Conservation (phyloP, 2,888 invertebrate genomes). For the Tanytarsus gracilentus region DNA sequence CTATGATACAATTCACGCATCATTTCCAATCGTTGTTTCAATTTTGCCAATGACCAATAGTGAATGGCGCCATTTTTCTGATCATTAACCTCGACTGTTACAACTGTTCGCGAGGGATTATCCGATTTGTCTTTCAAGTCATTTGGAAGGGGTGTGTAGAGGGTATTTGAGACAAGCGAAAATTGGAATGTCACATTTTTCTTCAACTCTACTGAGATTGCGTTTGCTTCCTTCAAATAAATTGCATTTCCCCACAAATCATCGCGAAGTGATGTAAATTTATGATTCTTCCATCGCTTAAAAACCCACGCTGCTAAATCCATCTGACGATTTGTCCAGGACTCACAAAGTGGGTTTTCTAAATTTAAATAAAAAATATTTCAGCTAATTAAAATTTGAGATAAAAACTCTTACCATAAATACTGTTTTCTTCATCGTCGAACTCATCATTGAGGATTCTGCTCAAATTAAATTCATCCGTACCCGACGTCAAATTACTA, state of each 20-base stretch:
- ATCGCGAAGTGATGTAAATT: constrained; percentile 97
- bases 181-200: constrained; percentile 99
- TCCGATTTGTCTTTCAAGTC: constrained; percentile 57
- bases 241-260: constrained; percentile 99
- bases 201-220: constrained; percentile 97
- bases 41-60: constrained; percentile 97
- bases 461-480: constrained; percentile 56
- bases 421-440: constrained; percentile 57
- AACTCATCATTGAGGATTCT: constrained; percentile 87
- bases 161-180: constrained; percentile 90
- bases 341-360: constrained; percentile 92
- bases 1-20: constrained; percentile 99
- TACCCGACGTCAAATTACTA: constrained; percentile 51
- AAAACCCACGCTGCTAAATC: constrained; percentile 92
- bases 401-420: constrained; percentile 64
- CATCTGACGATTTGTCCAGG: constrained; percentile 93
- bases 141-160: constrained; percentile 90
- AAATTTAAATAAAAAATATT: constrained; percentile 37
- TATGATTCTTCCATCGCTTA: constrained; percentile 98
- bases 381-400: background rate
- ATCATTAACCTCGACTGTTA: constrained; percentile 97
- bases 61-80: constrained; percentile 99
- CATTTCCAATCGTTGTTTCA: constrained; percentile 93
- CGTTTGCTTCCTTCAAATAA: constrained; percentile 98
- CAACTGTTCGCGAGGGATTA: constrained; percentile 75